Conservation (phyloP, 2,888 invertebrate genomes). For the Andrena bucephala region DNA sequence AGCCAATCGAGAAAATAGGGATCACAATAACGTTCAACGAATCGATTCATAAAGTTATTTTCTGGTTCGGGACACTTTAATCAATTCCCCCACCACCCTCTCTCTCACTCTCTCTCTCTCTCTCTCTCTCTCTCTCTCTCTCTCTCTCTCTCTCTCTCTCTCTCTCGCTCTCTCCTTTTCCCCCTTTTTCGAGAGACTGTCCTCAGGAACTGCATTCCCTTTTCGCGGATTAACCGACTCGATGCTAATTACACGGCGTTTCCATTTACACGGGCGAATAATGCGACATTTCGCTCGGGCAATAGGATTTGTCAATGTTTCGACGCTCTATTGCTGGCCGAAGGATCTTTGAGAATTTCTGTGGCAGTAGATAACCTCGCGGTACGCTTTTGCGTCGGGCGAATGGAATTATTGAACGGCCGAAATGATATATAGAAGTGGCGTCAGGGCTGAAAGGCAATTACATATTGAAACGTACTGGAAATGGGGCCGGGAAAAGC, state of each 20-base stretch:
- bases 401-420: slow-evolving; percentile 60
- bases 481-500: slow-evolving; percentile 37
- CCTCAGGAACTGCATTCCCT: neutral
- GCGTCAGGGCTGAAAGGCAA: slow-evolving; percentile 40
- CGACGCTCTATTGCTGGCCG: neutral
- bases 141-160: neutral
- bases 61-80: slow-evolving; percentile 33
- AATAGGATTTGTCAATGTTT: neutral
- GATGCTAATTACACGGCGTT: slow-evolving; percentile 1
- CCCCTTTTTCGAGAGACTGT: neutral
- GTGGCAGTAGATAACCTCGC: slow-evolving; percentile 30
- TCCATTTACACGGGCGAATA: neutral
- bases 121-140: too few species aligned
- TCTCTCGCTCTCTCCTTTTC: neutral
- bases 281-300: too few species aligned
- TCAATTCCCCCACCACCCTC: neutral
- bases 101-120: too few species aligned
- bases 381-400: slow-evolving; percentile 32
- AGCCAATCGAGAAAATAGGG: slow-evolving; percentile 24
- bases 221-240: neutral
- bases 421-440: slow-evolving; percentile 45
- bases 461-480: slow-evolving; percentile 44
- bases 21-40: slow-evolving; percentile 27
- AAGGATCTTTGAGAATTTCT: slow-evolving; percentile 13
- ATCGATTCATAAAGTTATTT: slow-evolving; percentile 57